Percentiles rank a stretch among this genome's conserved stretches.
Evolutionary conservation across 2,113 vertebrate genomes (phyloP).

Genomic region (Chrysochloris asiatica): DNA sequence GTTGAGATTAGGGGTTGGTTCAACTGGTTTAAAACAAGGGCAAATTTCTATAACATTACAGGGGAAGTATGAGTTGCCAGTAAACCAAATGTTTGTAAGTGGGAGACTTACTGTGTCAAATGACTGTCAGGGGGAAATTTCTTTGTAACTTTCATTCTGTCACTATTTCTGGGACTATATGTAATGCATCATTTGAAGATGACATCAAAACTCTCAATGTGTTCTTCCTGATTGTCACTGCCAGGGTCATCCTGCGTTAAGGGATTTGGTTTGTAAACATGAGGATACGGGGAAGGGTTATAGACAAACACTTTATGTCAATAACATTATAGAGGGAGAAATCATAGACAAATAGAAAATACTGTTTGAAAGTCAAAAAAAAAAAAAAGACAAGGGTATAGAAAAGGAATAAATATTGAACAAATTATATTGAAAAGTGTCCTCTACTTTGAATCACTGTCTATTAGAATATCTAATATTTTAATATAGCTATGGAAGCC

Average conservation of each 20-base stretch:
- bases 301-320: conserved; percentile 42
- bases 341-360: conserved; percentile 54
- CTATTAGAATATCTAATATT: background rate
- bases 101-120: background rate
- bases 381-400: background rate
- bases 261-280: conserved; percentile 33
- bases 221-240: background rate
- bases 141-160: background rate
- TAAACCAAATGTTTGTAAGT: no score
- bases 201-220: background rate
- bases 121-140: background rate
- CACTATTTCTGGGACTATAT: background rate
- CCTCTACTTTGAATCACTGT: conserved; percentile 6
- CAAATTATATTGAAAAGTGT: conserved; percentile 26
- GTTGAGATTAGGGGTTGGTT: no score
- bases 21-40: no score
- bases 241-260: background rate
- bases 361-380: conserved; percentile 40
- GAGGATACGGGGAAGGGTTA: background rate
- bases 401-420: background rate
- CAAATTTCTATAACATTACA: no score
- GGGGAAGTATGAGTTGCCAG: no score
- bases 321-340: conserved; percentile 37
- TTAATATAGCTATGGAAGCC: background rate
- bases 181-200: background rate